Evolutionary conservation across 1,140 invertebrate species (phyloP), one percentile per base, ranked within the genome.

Genomic region (Bombus impatiens): DNA sequence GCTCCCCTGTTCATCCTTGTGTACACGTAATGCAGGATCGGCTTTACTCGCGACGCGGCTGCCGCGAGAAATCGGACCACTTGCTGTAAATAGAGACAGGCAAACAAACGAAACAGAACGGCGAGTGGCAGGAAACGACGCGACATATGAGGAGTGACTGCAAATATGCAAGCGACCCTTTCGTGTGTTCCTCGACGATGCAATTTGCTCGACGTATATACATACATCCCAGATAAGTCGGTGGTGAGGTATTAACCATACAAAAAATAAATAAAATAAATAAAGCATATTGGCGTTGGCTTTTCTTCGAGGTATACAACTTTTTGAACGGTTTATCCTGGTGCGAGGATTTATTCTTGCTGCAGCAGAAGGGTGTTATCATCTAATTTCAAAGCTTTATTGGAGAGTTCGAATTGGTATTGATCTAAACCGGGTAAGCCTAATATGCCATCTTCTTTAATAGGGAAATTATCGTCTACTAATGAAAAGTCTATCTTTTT

Each of bases 51-150:
- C 28, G 70, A 25, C 75, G 22, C 53, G n/a, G 65, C 75, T 81
- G 10, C 71, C 9, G 79, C 85, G 62, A 79, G 79, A 28, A 76
- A 82, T 88, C 65, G 53, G 77, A 67, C 76, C 59, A 67, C n/a
- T 82, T 57, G 37, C 79, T 47, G 86, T 75, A 88, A 88, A 88
- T 78, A 88, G 57, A 62, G 37, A 83, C 70, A 72, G 44, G 81
- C 65, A 84, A 87, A 88, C 59, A 77, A n/a, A 77, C 40, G 80
- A 77, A 67, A 77, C 62, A 65, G 65, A 65, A 78, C 79, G 59
- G 44, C 18, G 59, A 68, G 47, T 25, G 65, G 35, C 32, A 37
- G 53, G 86, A 84, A 72, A 65, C 47, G 71, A 22, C 57, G 35
- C 47, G 42, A 75, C 74, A 18, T 53, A 53, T 53, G 75, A 47